phyloP scores from a whole-genome alignment of 2,888 invertebrate species.

The Electrophaes corylata region DNA sequence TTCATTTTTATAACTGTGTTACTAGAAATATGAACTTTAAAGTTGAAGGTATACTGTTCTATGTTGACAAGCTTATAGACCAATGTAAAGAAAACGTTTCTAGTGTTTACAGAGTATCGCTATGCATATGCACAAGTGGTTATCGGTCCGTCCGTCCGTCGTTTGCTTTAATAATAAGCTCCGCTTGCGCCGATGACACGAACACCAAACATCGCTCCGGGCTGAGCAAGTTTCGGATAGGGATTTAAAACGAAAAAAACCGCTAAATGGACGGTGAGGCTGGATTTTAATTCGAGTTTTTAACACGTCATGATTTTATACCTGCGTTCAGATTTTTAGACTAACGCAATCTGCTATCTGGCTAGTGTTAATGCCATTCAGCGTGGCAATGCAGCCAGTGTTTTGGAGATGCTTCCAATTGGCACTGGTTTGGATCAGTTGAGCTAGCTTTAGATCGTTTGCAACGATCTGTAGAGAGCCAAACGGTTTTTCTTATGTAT shows the following conservation, averaged over 20 bases:
- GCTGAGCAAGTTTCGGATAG: conserved; percentile 52
- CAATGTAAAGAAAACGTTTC: conserved; percentile 43
- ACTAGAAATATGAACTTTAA: conserved; percentile 12
- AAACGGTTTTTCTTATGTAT: too few relatives aligned
- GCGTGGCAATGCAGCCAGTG: too few relatives aligned
- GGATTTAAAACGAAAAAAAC: conserved; percentile 58
- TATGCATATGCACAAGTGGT: conserved; percentile 78
- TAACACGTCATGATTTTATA: conserved; percentile 28
- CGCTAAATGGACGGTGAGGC: conserved; percentile 48
- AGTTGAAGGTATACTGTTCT: conserved; percentile 12
- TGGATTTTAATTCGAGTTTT: conserved; percentile 30
- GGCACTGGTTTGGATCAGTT: too few relatives aligned
- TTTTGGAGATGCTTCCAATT: too few relatives aligned
- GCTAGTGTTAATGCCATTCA: too few relatives aligned
- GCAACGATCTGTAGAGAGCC: too few relatives aligned
- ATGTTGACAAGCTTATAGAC: conserved; percentile 9
- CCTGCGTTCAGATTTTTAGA: conserved; percentile 11
- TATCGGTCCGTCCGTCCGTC: conserved; percentile 73
- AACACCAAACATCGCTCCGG: conserved; percentile 72
- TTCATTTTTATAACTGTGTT: conserved; percentile 10
- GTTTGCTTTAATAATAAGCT: conserved; percentile 81
- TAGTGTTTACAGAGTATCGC: conserved; percentile 75
- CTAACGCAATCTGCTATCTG: not conserved
- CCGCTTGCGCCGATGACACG: conserved; percentile 76
- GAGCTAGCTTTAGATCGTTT: too few relatives aligned